Evolutionary conservation across 30 jellyfish, hydroid and myxozoan genomes (phyloP), one percentile per base, ranked within the genome.

Genomic region (Hydractinia echinata): DNA sequence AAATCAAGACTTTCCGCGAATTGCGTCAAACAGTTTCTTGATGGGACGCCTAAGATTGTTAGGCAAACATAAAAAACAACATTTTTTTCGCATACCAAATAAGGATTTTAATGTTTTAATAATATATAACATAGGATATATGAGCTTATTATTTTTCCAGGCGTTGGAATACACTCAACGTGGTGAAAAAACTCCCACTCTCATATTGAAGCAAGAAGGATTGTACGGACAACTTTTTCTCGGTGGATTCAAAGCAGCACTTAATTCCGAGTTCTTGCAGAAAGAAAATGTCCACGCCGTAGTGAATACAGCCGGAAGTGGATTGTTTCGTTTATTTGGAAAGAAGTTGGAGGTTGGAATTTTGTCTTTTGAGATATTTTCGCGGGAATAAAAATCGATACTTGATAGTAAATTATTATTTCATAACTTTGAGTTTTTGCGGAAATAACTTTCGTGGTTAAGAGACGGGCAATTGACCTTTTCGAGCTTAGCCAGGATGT

Each of bases 181-280:
- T 64, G 97, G 97, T 8, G 76, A 72, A 14, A 77, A 67, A 77
- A 74, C 50, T 5, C 95, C 97, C 39, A 84, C 89, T 30, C 71
- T 81, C 68, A 81, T 90, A 8, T 72, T 90, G 13, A 83, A 79
- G 21, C 49, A 56, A 13, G 94, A 85, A 21, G 74, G 56, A 15
- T 61, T 11, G 7, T 64, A 51, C 55, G 96, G 96, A 44, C 83
- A 83, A 19, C 76, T 90, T 7, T 90, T 18, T 72, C 87, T 90
- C 49, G 97, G 97, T 10, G 97, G 97, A 5, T 90, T 90, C 60
- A 87, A 90, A 77, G 95, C 97, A 4, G 93, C 95, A 0, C 72
- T 83, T 30, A 90, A 85, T 67, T 20, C 67, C 5, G 94, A 86
- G 44, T 85, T 85, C 66, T 54, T 90, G 9, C 76, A 82, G 53